Evolutionary conservation across 2,797 vertebrate species (phyloP), one percentile per base, ranked within the genome.

Genomic region (Cynopterus sphinx): DNA sequence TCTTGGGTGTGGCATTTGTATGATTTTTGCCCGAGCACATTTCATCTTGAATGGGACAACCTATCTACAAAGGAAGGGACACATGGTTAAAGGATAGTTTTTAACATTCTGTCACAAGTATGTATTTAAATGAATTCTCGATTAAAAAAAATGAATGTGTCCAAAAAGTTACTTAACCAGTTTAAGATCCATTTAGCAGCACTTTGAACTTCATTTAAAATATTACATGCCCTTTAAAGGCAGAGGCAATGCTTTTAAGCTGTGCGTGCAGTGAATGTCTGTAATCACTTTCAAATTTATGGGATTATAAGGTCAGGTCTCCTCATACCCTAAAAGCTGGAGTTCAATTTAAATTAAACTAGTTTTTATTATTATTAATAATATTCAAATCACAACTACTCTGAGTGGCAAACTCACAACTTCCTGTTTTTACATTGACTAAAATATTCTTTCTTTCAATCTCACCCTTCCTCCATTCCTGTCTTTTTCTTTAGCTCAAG

Each of bases 341-440:
- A 91, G 57, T 74, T 65, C 51, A 53, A 1, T 75, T 68, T 85
- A 82, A 94, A 85, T 84, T 33, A 55, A 81, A 94, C 41, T 0
- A 17, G 3, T 55, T 0, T 78, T 59, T 90, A 33, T 33, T 33
- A 33, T 33, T 33, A 33, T 33, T 33, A 33, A 33, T 33, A 33
- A 33, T 33, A 94, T 53, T 87, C 90, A 73, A 83, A 70, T 57
- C 68, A 61, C 0, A 28, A 33, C 15, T 39, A 0, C 31, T 68
- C 91, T 87, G 79, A 94, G 63, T 67, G 61, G 36, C 3, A 91
- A 86, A 73, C 53, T 88, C 43, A 89, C 41, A 59, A 82, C 26
- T 70, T 39, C 49, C 36, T 97, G 46, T 94, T 81, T 96, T 24
- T 61, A 70, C 1, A 26, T 19, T 3, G 3, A 79, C 49, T 28